Base-by-base conservation (phyloP, 2,113 vertebrate genomes). In the Brachirus orientalis region DNA sequence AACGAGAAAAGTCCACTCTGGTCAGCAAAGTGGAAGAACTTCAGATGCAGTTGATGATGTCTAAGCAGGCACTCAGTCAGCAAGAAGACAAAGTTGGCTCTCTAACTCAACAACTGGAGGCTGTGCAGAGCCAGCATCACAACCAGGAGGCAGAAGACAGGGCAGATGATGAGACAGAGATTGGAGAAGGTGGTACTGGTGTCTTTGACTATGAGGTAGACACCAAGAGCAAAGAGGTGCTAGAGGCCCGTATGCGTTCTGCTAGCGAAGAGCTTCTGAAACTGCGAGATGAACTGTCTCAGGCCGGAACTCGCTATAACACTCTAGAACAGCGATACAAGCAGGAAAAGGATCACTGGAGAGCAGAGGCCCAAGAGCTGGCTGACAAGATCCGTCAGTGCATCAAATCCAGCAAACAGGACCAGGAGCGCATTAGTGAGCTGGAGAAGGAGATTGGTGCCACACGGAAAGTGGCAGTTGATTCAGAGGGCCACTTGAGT, bases 381-480 rank as follows among this genome's bases (percentile, higher is more conserved):
- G 89, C 91, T 0, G 92, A 95, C 74, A 94, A 94, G 76, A 93
- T 95, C 69, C 88, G 91, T 1, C 91, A 92, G 52, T 93, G 92
- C 76, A 91, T 93, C 67, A 88, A 87, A 63, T 89, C 90, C 53
- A 94, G 93, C 75, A 90, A 85, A 33, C 88, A 91, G 58, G 94
- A 94, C 74, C 92, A 93, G 83, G 93, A 94, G 44, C 89, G 91
- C 63, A 94, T 95, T 44, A 54, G 84, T 3, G 91, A 92, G 64
- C 88, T 95, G 55, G 93, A 95, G 85, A 86, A 87, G 38, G 93
- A 95, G 83, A 92, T 95, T 2, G 92, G 92, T 8, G 91, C 90
- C 20, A 92, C 92, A 0, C 64, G 91, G 7, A 92, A 93, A 70
- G 90, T 94, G 11, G 92, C 93, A 8, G 90, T 70, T 0, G 94